These are phyloP conservation scores for Lepeophtheirus nordmannii DNA, from an alignment of 2,888 invertebrate species.

Conservation along the genomic window DNA sequence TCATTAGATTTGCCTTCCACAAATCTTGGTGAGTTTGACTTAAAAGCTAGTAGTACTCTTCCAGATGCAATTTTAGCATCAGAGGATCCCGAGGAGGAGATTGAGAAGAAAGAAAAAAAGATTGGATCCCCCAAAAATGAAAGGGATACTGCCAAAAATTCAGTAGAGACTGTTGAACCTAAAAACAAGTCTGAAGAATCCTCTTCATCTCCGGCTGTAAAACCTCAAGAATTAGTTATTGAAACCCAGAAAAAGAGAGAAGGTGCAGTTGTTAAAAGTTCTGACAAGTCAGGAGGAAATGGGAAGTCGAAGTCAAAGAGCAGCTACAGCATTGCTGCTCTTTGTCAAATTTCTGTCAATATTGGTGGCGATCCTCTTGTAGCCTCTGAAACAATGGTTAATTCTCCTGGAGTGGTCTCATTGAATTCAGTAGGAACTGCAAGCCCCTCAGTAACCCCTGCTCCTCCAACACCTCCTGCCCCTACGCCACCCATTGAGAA, in stretches of 20 bases:
- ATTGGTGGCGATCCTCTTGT: conserved; percentile 4
- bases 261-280: background rate
- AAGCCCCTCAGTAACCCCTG: conserved; percentile 14
- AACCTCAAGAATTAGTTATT: too few species aligned
- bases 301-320: conserved; percentile 12
- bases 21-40: background rate
- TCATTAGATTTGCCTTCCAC: background rate
- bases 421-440: conserved; percentile 20
- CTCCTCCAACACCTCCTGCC: conserved; percentile 9
- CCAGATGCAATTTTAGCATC: conserved; percentile 17
- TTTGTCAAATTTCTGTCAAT: conserved; percentile 25
- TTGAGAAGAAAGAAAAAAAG: background rate
- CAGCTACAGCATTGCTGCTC: conserved; percentile 23
- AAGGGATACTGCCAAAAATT: background rate
- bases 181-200: background rate
- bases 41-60: background rate
- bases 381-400: background rate
- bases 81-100: conserved; percentile 8
- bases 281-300: background rate
- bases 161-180: background rate
- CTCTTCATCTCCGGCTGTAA: background rate
- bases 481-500: conserved; percentile 9
- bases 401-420: conserved; percentile 16
- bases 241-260: background rate
- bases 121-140: background rate